Conservation (phyloP, 2,888 invertebrate species). For the Heliconius erato region DNA sequence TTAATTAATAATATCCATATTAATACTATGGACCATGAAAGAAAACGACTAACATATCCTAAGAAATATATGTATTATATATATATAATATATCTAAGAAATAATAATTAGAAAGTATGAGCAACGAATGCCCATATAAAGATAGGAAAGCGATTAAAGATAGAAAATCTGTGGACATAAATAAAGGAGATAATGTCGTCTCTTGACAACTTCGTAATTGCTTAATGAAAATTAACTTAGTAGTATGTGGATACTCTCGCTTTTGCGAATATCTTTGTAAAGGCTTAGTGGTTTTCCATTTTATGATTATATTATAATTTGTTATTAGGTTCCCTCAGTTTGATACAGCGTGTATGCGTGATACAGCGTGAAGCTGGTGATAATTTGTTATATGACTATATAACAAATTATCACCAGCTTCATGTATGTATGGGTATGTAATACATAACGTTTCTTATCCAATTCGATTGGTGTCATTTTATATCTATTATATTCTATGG, state of each 20-base stretch:
- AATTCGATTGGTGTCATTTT: neutral
- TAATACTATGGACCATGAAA: slow-evolving; percentile 19
- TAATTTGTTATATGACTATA: neutral
- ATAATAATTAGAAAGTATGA: slow-evolving; percentile 48
- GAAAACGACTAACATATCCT: slow-evolving; percentile 23
- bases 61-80: too few relatives aligned
- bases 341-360: neutral
- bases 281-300: neutral
- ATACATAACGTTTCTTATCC: neutral
- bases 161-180: slow-evolving; percentile 47
- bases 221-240: slow-evolving; percentile 41
- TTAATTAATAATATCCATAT: slow-evolving; percentile 16
- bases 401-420: too few relatives aligned
- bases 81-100: slow-evolving; percentile 15
- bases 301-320: neutral
- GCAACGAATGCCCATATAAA: slow-evolving; percentile 40
- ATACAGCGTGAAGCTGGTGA: neutral
- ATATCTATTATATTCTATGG: neutral
- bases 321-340: too few relatives aligned
- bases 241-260: slow-evolving; percentile 29
- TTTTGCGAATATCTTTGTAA: neutral
- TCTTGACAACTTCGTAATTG: slow-evolving; percentile 43
- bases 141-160: slow-evolving; percentile 44
- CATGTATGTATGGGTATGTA: neutral
- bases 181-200: slow-evolving; percentile 44